Base-by-base conservation (phyloP, 2,888 invertebrate species). In the Rhingia rostrata region DNA sequence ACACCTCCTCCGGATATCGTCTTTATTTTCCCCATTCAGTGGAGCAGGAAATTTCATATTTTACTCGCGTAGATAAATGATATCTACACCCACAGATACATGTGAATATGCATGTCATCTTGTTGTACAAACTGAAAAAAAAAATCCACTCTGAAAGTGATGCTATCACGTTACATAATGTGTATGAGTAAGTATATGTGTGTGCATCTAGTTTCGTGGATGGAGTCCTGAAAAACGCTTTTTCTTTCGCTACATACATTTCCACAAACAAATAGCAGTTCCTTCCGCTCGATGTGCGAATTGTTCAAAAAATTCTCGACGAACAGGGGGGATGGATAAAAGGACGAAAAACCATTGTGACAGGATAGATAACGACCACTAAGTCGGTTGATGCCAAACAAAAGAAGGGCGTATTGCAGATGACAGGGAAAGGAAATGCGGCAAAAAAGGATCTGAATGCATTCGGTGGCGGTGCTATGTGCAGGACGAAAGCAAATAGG, bases 311-410 rank as follows among this genome's bases (percentile, higher is more conserved):
- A 41, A 39, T 22, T 12, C 0, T 6, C 22, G 22, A 30, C 7
- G 10, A 49, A 10, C 4, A 47, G 12, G 30, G 5, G 4, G 7
- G 9, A 7, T 22, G 32, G 14, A 22, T 35, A n/a, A 7, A n/a
- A 45, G 45, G 33, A 9, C 4, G 0, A 3, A 35, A 43, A 56
- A 22, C 51, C 66, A 41, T 37, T 45, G 54, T 58, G 58, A 66
- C 66, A 56, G 54, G 22, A 33, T 6, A 54, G 67, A 70, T 60
- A 70, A 60, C 70, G 70, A 61, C 54, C 63, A 47, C 73, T 54
- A 73, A 63, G 39, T 63, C 64, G 12, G 73, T 56, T 45, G 37
- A 54, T 33, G 35, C 9, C 74, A 49, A 58, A 66, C 64, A 66
- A 56, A 56, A 33, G 56, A 5, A 39, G 41, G 41, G 64, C 47